phyloP scores from a whole-genome alignment of 1,140 invertebrate species.

The Papilio polytes region DNA sequence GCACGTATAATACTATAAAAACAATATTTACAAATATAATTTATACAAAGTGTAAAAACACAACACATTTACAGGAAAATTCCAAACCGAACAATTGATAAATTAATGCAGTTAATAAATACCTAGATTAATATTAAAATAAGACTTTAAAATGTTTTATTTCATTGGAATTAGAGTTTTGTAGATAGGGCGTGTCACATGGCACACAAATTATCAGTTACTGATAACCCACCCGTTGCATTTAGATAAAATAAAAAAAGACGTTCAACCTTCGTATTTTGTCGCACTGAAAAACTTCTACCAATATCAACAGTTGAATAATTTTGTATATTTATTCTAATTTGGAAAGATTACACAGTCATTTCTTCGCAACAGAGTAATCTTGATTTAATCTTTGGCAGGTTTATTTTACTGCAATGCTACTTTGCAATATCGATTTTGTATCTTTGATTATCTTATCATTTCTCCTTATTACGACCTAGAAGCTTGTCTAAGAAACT shows the following conservation, averaged over 20 bases:
- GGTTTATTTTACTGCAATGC: slow-evolving; percentile 54
- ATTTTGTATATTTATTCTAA: slow-evolving; percentile 49
- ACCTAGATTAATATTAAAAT: slow-evolving; percentile 29
- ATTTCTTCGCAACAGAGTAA: slow-evolving; percentile 56
- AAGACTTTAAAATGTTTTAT: slow-evolving; percentile 26
- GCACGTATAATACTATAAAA: slow-evolving; percentile 23
- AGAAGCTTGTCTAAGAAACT: slow-evolving; percentile 79
- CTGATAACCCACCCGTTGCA: slow-evolving; percentile 77
- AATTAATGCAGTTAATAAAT: slow-evolving; percentile 33
- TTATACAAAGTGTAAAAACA: slow-evolving; percentile 34
- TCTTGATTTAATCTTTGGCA: slow-evolving; percentile 74
- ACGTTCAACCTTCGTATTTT: slow-evolving; percentile 68
- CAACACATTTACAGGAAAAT: slow-evolving; percentile 24
- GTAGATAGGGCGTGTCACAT: slow-evolving; percentile 75
- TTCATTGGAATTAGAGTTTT: slow-evolving; percentile 52
- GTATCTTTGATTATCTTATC: slow-evolving; percentile 53
- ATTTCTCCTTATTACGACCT: slow-evolving; percentile 74
- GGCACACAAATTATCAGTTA: slow-evolving; percentile 73
- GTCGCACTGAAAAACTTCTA: slow-evolving; percentile 52
- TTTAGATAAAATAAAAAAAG: slow-evolving; percentile 74
- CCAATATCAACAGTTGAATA: slow-evolving; percentile 44
- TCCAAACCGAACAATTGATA: neutral
- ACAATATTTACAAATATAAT: slow-evolving; percentile 38
- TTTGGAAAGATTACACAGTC: slow-evolving; percentile 69
- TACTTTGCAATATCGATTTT: slow-evolving; percentile 53